These are phyloP conservation scores for Anarrhichthys ocellatus DNA, from an alignment of 2,113 vertebrate species.

Conservation along the genomic window DNA sequence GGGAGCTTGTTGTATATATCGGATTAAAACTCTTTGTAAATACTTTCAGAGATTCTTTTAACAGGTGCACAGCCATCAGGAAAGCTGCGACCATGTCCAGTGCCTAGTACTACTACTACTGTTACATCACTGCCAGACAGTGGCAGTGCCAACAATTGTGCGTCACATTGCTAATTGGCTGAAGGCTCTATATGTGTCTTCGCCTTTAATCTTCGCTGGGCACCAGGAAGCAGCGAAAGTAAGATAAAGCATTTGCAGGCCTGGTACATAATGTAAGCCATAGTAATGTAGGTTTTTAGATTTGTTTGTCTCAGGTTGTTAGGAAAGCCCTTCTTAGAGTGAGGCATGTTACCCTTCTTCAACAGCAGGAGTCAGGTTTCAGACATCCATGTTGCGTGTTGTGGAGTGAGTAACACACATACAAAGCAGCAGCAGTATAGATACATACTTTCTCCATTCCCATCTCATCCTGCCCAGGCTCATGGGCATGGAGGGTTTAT, in stretches of 20 bases:
- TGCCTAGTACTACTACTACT: conserved; percentile 5
- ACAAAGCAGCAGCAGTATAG: neutral
- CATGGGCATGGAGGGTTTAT: neutral
- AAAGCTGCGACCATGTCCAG: neutral
- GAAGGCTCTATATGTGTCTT: conserved; percentile 46
- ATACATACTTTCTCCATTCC: neutral
- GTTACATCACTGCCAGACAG: conserved; percentile 27
- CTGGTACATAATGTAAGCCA: neutral
- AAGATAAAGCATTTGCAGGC: neutral
- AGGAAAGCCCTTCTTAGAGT: neutral
- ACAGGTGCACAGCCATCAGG: neutral
- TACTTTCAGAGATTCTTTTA: neutral
- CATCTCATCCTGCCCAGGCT: neutral
- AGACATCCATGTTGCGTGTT: neutral
- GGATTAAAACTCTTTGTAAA: conserved; percentile 26
- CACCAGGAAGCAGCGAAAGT: neutral
- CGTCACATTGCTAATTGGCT: conserved; percentile 62
- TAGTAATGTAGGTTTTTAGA: neutral
- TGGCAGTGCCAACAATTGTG: conserved; percentile 16
- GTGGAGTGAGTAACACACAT: neutral
- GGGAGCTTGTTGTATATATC: neutral
- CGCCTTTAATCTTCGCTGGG: conserved; percentile 26
- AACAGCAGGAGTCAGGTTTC: conserved; percentile 67
- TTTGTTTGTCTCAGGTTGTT: neutral
- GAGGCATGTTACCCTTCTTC: neutral